Evolutionary conservation across 2,797 vertebrate genomes (phyloP), one percentile per base, ranked within the genome.

Genomic region (Syngnathus acus): DNA sequence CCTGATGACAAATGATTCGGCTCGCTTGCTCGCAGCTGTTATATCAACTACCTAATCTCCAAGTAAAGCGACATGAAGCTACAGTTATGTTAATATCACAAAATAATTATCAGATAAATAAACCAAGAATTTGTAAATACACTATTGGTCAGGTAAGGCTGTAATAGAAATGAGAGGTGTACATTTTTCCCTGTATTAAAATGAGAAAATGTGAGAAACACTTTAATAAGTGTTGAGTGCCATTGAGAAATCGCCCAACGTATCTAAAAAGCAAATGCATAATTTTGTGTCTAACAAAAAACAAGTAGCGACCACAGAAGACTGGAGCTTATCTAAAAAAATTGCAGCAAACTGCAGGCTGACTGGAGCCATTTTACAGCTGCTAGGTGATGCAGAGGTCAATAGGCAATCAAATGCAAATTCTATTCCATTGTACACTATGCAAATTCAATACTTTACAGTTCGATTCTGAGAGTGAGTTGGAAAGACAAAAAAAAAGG

Each of bases 91-190:
- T 50, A 19, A 6, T 50, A 7, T 50, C 17, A 5, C 43, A 14
- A 55, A 32, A 55, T 4, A 5, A 0, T 55, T 55, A 9, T 5
- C 57, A 39, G 17, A 19, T 37, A 17, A 38, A 37, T 13, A 38
- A 37, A 32, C 32, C 14, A 58, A 38, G 3, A 14, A 57, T 57
- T 57, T 37, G 11, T 37, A 37, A 26, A 11, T 32, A 13, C 14
- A 1, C 23, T 32, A 26, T 5, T 26, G 53, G 19, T 23, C 10
- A 55, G 10, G 5, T 55, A 60, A 9, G 23, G 67, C 61, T 73
- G 45, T 66, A 68, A 78, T 76, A 73, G 48, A 78, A 84, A 83
- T 66, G 59, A 79, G 68, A 70, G 64, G 65, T 68, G 17, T 66
- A 48, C n/a, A 62, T 71, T 71, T 43, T 64, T 69, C 67, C 0